Evolutionary conservation across 2,113 vertebrate genomes (phyloP).

Genomic region (Casuarius casuarius): DNA sequence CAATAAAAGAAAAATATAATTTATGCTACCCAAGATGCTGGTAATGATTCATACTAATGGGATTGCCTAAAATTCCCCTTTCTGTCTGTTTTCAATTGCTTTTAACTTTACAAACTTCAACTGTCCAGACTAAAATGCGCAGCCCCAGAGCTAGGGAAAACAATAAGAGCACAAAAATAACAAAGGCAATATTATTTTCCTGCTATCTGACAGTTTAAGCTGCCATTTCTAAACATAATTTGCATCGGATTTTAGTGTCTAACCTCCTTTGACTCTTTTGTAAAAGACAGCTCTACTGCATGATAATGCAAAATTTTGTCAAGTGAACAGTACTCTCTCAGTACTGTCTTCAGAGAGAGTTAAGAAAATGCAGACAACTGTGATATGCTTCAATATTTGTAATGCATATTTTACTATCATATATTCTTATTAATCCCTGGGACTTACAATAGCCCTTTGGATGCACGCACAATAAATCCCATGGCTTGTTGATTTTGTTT

Average conservation of each 20-base stretch:
- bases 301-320: background rate
- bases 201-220: conserved; percentile 48
- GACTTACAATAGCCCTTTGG: background rate
- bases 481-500: background rate
- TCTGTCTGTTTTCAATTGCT: conserved; percentile 9
- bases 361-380: background rate
- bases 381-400: background rate
- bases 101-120: conserved; percentile 48
- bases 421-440: background rate
- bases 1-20: conserved; percentile 61
- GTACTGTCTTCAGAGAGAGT: background rate
- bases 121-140: conserved; percentile 43
- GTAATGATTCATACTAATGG: conserved; percentile 56
- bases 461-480: background rate
- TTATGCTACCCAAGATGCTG: conserved; percentile 56
- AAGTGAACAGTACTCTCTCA: background rate
- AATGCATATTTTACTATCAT: background rate
- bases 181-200: conserved; percentile 43
- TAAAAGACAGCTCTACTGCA: background rate
- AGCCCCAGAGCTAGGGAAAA: conserved; percentile 38
- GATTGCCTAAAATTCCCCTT: conserved; percentile 34
- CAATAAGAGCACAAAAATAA: conserved; percentile 47
- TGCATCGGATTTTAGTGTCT: conserved; percentile 8
- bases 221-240: conserved; percentile 39
- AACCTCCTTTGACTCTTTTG: background rate